These are phyloP conservation scores for Craniophora ligustri DNA, from an alignment of 2,888 invertebrate genomes.

Conservation along the genomic window DNA sequence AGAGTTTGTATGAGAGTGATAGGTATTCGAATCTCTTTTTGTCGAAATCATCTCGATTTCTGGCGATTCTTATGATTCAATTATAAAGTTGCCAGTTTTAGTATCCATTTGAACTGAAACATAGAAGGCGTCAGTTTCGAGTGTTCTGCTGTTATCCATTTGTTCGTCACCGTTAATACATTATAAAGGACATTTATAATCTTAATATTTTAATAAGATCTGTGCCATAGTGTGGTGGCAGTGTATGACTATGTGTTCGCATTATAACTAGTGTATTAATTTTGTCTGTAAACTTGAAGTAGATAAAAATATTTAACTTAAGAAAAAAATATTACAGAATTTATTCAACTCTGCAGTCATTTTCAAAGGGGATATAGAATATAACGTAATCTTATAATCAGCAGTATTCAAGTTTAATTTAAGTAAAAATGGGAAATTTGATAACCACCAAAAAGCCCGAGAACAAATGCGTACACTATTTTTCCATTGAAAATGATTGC, in stretches of 20 bases:
- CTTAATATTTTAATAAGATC: constrained; percentile 76
- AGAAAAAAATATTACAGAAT: constrained; percentile 71
- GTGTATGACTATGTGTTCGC: constrained; percentile 80
- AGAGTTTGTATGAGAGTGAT: constrained; percentile 85
- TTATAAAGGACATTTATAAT: constrained; percentile 71
- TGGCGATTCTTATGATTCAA: constrained; percentile 60
- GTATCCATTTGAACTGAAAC: constrained; percentile 39
- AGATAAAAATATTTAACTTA: constrained; percentile 78
- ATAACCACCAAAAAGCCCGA: constrained; percentile 22
- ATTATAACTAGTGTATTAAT: constrained; percentile 79
- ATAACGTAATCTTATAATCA: constrained; percentile 40
- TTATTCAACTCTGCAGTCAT: constrained; percentile 47
- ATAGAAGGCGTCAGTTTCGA: constrained; percentile 34
- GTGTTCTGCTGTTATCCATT: constrained; percentile 49
- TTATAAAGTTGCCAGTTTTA: constrained; percentile 50
- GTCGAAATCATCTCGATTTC: constrained; percentile 71
- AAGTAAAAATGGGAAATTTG: constrained; percentile 36
- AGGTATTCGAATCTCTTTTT: constrained; percentile 85
- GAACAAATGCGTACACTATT: constrained; percentile 39
- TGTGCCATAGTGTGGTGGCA: constrained; percentile 87
- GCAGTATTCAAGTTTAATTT: constrained; percentile 49
- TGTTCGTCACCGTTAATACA: constrained; percentile 59
- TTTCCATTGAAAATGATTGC: constrained; percentile 45
- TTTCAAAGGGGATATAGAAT: constrained; percentile 34
- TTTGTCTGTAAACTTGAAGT: constrained; percentile 81